Evolutionary conservation across 2,797 vertebrate species (phyloP), one percentile per base, ranked within the genome.

Genomic region (Meriones psammophilus): DNA sequence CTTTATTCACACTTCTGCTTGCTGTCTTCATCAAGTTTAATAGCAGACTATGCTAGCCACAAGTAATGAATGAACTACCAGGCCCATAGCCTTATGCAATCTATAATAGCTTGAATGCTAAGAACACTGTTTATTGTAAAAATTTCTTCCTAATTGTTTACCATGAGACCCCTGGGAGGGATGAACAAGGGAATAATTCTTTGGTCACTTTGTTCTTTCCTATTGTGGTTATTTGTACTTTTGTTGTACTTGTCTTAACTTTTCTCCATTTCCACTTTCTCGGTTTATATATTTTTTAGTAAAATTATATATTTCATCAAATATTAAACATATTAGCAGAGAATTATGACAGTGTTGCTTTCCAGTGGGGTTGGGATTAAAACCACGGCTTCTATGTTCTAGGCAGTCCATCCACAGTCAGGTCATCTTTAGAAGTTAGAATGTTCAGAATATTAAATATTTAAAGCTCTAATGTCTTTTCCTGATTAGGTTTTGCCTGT

Each of bases 281-380:
- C 24, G 81, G 56, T 60, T 68, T 69, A 88, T 78, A 10, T 76
- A 85, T 96, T 94, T 94, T n/a, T 36, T 92, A 39, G 12, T 30
- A 89, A 69, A 92, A 94, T 46, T 36, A 64, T 22, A n/a, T 42
- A 76, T 76, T 76, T 86, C 50, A 78, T 50, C 56, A 89, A 46
- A 26, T 97, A 86, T 60, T 73, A 94, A 81, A 68, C 74, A 91
- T 20, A 76, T 74, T 87, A 85, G 4, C 42, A 93, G 89, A 89
- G 50, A 89, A 69, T 88, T 88, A 39, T 71, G 18, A 64, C 36
- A 66, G 10, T 46, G 1, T 92, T 71, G 12, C 76, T 68, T 88
- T 42, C 77, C 42, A 69, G 46, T 85, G 28, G 60, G 33, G 66
- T 39, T 13, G 28, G 39, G 10, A 50, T 30, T 68, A 22, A 66